Evolutionary conservation across 2,888 invertebrate species (phyloP).

Genomic region (Philopedon plagiatum): DNA sequence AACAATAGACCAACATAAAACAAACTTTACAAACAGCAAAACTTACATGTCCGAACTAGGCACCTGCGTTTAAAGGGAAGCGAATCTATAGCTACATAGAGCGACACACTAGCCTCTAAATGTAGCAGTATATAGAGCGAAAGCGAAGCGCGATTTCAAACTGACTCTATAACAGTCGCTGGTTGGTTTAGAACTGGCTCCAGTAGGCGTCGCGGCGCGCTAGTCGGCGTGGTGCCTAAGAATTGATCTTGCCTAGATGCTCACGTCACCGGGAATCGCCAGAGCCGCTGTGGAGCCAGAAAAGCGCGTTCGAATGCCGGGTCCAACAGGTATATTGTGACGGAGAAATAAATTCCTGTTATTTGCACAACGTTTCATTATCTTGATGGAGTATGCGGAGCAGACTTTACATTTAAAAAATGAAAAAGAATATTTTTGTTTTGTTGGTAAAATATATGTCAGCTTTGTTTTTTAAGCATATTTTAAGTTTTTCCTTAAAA

Average conservation of each 20-base stretch:
- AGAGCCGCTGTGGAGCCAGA: slow-evolving; percentile 30
- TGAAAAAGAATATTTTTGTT: neutral
- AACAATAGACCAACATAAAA: neutral
- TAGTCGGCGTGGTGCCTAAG: slow-evolving; percentile 48
- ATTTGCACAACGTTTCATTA: slow-evolving; percentile 14
- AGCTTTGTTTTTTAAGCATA: too few species aligned
- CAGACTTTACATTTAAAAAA: neutral
- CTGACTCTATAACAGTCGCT: slow-evolving; percentile 36
- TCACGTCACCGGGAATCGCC: slow-evolving; percentile 46
- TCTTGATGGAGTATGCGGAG: neutral
- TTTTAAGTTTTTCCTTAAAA: too few species aligned
- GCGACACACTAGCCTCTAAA: slow-evolving; percentile 31
- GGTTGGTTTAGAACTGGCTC: slow-evolving; percentile 44
- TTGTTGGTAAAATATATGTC: too few species aligned
- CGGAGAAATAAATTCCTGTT: slow-evolving; percentile 9
- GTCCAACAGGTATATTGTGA: slow-evolving; percentile 48
- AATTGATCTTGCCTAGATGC: slow-evolving; percentile 49
- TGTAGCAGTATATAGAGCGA: slow-evolving; percentile 38
- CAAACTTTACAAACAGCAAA: slow-evolving; percentile 16
- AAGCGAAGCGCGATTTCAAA: slow-evolving; percentile 36
- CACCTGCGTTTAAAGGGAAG: slow-evolving; percentile 26
- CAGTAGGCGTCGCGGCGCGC: slow-evolving; percentile 37
- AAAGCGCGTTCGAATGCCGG: slow-evolving; percentile 35
- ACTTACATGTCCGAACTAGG: slow-evolving; percentile 37
- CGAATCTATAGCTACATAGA: slow-evolving; percentile 41